These are phyloP conservation scores for Hydrozoanthus gracilis DNA, from an alignment of 92 coral and sea anemone genomes.

Conservation along the genomic window DNA sequence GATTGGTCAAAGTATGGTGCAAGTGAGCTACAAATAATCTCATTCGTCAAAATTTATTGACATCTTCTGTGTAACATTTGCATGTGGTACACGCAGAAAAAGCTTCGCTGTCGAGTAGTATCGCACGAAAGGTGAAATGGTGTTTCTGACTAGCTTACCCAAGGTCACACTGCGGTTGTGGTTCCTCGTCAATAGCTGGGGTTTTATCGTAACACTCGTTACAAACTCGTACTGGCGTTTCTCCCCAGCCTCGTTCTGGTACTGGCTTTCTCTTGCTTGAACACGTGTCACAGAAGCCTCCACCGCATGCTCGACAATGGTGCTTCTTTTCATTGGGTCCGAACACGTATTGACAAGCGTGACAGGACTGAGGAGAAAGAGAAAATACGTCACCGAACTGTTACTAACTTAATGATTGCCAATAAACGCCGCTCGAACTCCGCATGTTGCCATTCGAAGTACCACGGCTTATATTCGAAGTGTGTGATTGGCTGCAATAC, in stretches of 20 bases:
- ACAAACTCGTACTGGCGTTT: constrained; percentile 89
- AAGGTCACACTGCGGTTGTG: constrained; percentile 64
- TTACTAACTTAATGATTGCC: too few species aligned
- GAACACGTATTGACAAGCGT: constrained; percentile 78
- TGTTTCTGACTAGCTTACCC: constrained; percentile 51
- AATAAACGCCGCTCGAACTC: too few species aligned
- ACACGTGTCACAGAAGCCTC: constrained; percentile 94
- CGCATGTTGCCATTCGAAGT: too few species aligned
- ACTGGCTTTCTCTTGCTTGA: constrained; percentile 88
- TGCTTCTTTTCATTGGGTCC: constrained; percentile 80
- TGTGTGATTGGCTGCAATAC: too few species aligned
- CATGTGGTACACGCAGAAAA: too few species aligned
- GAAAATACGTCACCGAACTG: background rate
- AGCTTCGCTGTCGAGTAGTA: too few species aligned
- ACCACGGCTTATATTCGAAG: too few species aligned
- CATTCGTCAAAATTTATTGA: too few species aligned
- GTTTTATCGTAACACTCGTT: constrained; percentile 70
- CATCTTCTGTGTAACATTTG: too few species aligned
- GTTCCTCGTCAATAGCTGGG: constrained; percentile 56
- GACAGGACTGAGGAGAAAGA: constrained; percentile 75
- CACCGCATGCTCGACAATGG: constrained; percentile 98
- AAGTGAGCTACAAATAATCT: too few species aligned
- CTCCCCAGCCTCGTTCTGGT: constrained; percentile 91
- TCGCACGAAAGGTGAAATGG: too few species aligned
- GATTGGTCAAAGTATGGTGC: too few species aligned